Evolutionary conservation across 1,140 invertebrate species (phyloP), one percentile per base, ranked within the genome.

Genomic region (Atta texana): DNA sequence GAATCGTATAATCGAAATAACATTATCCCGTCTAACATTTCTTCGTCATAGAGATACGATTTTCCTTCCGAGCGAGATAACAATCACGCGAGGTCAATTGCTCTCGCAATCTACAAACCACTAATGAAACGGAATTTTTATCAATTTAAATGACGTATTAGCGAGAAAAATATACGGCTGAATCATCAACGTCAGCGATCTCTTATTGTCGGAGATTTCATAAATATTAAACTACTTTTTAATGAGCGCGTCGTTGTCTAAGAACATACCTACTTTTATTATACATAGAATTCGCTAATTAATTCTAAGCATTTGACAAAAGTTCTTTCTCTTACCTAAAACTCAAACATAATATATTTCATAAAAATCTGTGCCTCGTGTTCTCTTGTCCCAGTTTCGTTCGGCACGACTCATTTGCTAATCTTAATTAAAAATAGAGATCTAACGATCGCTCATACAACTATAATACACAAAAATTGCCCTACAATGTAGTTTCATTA

Each of bases 11-110:
- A 16, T 59, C 12, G 59, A 81, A 81, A 69, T 53, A 82, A 44
- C 53, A 72, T 72, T 82, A 82, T n/a, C 55, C 53, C 68, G 34
- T 66, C n/a, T n/a, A n/a, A n/a, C n/a, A n/a, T 82, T 82, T 82
- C 53, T 72, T 82, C 34, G 24, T 49, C 28, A 16, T 16, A 18
- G 34, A 59, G 18, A 72, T 34, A 78, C 63, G 14, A 63, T 80
- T 51, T 80, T 68, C n/a, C 66, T 24, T 28, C 24, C 57, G 39
- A 31, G 61, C 18, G 49, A 39, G 53, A 1, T n/a, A 78, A 64
- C 39, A 66, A 78, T 16, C 24, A 18, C 59, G 12, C 59, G 44
- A 66, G 34, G 44, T 80, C 28, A 68, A 66, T 68, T 24, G 44
- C 64, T 69, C 69, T 80, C 44, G 16, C n/a, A 59, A 75, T 80